phyloP scores from a whole-genome alignment of 2,113 vertebrate genomes.

The Passerina amoena region DNA sequence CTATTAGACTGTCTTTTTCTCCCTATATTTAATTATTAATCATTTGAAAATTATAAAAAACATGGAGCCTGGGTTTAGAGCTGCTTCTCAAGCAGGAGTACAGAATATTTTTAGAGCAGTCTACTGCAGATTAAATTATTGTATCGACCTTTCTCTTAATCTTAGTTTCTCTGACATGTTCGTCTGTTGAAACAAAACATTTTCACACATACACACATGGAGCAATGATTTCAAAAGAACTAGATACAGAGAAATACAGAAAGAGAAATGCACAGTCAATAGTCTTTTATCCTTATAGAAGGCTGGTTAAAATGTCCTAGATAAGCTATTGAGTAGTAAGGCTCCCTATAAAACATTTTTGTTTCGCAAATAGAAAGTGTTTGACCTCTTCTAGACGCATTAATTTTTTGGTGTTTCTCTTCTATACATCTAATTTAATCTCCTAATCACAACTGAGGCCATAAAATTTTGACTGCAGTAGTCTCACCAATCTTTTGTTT shows the following conservation, averaged over 20 bases:
- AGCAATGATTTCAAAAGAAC: not conserved
- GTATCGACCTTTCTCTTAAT: not conserved
- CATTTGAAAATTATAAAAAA: not conserved
- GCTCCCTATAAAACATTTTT: not conserved
- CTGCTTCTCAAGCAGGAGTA: not conserved
- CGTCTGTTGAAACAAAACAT: not conserved
- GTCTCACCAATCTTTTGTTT: not conserved
- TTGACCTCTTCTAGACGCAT: not conserved
- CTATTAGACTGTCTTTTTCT: not conserved
- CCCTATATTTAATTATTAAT: not conserved
- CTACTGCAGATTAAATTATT: not conserved
- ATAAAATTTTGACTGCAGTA: not conserved
- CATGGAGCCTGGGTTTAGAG: not conserved
- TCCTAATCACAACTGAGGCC: not conserved
- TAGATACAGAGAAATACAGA: not conserved
- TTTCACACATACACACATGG: not conserved
- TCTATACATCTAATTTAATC: not conserved
- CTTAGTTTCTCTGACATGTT: not conserved
- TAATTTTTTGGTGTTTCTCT: not conserved
- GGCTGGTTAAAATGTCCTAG: not conserved
- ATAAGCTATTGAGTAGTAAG: not conserved
- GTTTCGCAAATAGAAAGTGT: not conserved
- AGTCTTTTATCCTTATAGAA: not conserved
- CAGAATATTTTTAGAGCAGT: not conserved
- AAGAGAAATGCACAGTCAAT: not conserved